Percentiles rank a stretch among this genome's conserved stretches.
Evolutionary conservation across 2,113 vertebrate species (phyloP).

Genomic region (Murina feae): DNA sequence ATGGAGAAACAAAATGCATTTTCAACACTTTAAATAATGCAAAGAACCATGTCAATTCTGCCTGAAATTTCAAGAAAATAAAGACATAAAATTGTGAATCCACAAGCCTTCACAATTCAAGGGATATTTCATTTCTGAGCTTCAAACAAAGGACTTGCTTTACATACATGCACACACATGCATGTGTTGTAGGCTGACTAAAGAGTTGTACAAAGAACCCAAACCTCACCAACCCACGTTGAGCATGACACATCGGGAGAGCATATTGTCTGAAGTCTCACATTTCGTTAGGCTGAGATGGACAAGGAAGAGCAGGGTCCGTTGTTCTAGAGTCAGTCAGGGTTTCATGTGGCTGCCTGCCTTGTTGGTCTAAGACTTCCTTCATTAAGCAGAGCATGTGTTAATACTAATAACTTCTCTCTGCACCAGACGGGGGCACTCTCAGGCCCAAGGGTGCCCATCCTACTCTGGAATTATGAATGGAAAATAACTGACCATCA

Average conservation of each 20-base stretch:
- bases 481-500: background rate
- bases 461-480: background rate
- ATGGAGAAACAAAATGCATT: background rate
- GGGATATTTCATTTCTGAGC: background rate
- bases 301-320: background rate
- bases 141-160: background rate
- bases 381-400: background rate
- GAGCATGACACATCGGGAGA: background rate
- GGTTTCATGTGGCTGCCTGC: background rate
- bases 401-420: background rate
- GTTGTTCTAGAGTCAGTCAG: background rate
- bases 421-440: background rate
- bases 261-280: background rate
- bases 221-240: background rate
- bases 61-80: background rate
- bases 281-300: background rate
- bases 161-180: background rate
- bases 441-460: background rate
- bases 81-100: background rate
- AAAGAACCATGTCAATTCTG: background rate
- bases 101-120: background rate
- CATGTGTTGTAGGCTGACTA: background rate
- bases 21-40: background rate
- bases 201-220: background rate
- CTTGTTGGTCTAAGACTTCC: background rate